A percentile compares a stretch with the other conserved stretches of the same genome.
Evolutionary conservation across 2,888 invertebrate species (phyloP).

Genomic region (Clitarchus hookeri): DNA sequence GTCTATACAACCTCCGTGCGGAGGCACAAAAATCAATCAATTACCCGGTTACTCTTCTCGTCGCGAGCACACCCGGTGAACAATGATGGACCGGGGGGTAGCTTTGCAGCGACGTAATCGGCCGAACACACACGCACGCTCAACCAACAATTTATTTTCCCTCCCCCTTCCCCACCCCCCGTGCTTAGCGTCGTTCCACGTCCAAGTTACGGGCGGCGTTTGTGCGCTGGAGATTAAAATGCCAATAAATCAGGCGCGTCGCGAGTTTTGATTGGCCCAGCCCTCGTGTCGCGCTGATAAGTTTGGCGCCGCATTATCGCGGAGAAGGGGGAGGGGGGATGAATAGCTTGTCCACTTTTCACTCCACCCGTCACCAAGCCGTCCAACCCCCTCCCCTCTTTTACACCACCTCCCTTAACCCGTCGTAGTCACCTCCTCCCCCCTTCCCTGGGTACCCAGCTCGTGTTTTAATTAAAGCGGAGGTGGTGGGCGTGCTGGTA

Average conservation of each 20-base stretch:
- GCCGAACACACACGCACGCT: neutral
- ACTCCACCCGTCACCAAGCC: neutral
- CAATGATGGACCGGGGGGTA: neutral
- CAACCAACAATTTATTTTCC: neutral
- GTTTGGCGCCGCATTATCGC: neutral
- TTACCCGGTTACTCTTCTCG: neutral
- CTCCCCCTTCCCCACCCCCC: neutral
- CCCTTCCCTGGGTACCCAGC: neutral
- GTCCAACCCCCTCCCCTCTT: neutral
- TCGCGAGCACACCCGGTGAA: neutral
- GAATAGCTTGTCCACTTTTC: slow-evolving; percentile 14
- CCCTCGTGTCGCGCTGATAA: neutral
- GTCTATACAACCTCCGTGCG: neutral
- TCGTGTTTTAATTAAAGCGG: slow-evolving; percentile 14
- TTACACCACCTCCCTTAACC: neutral
- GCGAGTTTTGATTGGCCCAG: slow-evolving; percentile 14
- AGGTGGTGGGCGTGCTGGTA: neutral
- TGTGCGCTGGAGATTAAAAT: neutral
- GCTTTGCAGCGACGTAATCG: neutral
- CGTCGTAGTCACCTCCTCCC: neutral
- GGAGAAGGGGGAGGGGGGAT: neutral
- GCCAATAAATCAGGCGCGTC: slow-evolving; percentile 9
- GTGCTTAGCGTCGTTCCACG: neutral
- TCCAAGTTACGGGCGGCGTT: neutral
- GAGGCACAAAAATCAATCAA: neutral